Evolutionary conservation across 2,888 invertebrate genomes (phyloP).

Genomic region (Serrognathus titanus): DNA sequence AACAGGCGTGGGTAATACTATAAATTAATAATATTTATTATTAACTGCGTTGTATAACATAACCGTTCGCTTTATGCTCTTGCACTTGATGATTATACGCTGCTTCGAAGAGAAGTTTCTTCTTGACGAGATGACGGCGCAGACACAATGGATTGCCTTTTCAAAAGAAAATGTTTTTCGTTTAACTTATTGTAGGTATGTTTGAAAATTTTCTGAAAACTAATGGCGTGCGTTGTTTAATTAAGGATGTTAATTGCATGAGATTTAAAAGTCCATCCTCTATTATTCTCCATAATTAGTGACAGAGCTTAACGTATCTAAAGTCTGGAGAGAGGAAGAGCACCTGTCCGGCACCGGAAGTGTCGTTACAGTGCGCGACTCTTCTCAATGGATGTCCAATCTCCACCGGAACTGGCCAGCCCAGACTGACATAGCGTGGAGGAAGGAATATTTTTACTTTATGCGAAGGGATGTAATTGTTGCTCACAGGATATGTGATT

Average conservation of each 20-base stretch:
- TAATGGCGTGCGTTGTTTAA: not conserved
- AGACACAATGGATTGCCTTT: no score
- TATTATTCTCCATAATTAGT: slow-evolving; percentile 12
- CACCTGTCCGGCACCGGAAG: slow-evolving; percentile 40
- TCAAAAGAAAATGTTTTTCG: no score
- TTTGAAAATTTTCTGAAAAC: no score
- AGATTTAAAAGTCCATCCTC: slow-evolving; percentile 9
- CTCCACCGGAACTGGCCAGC: slow-evolving; percentile 45
- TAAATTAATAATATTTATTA: no score
- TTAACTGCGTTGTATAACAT: no score
- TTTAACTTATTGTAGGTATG: no score
- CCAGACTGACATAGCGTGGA: slow-evolving; percentile 39
- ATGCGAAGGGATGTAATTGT: slow-evolving; percentile 27
- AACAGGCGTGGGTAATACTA: no score
- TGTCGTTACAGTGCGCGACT: slow-evolving; percentile 43
- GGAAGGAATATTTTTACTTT: slow-evolving; percentile 41
- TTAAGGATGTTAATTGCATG: not conserved
- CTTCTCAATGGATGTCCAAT: slow-evolving; percentile 45
- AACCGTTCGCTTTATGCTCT: no score
- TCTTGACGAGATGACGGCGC: no score
- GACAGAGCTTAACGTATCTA: slow-evolving; percentile 18
- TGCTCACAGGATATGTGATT: slow-evolving; percentile 27
- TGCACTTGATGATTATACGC: no score
- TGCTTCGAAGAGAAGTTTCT: no score
- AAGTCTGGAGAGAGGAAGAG: slow-evolving; percentile 24